Conservation (phyloP, 2,888 invertebrate genomes). For the Lacanobia oleracea region DNA sequence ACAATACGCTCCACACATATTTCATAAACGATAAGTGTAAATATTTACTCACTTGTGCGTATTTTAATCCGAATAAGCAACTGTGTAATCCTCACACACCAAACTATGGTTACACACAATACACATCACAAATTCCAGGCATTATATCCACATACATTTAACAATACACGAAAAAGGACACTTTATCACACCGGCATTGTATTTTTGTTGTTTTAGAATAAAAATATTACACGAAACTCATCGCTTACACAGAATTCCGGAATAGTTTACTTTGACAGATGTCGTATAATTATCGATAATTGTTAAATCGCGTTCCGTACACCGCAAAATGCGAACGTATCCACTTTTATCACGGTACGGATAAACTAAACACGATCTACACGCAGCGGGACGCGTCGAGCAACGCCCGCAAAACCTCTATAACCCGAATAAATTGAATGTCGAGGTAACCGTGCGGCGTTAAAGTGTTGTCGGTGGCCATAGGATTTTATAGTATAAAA, state of each 20-base stretch:
- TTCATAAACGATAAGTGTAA: slow-evolving; percentile 72
- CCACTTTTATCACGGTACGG: slow-evolving; percentile 80
- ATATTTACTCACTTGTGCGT: slow-evolving; percentile 88
- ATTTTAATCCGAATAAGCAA: slow-evolving; percentile 83
- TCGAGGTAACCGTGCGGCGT: slow-evolving; percentile 13
- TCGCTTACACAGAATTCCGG: slow-evolving; percentile 74
- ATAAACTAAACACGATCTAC: slow-evolving; percentile 77
- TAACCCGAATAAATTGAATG: slow-evolving; percentile 53
- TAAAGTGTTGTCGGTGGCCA: slow-evolving; percentile 11
- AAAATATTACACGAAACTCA: slow-evolving; percentile 75
- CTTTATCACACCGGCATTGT: slow-evolving; percentile 75
- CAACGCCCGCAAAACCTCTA: slow-evolving; percentile 72
- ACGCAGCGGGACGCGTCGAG: slow-evolving; percentile 68
- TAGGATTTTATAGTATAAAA: slow-evolving; percentile 55
- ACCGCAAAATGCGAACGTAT: slow-evolving; percentile 77
- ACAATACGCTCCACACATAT: slow-evolving; percentile 47
- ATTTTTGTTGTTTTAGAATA: slow-evolving; percentile 65
- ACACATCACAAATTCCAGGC: slow-evolving; percentile 85
- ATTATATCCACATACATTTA: slow-evolving; percentile 81
- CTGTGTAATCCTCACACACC: slow-evolving; percentile 80
- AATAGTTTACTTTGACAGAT: slow-evolving; percentile 82
- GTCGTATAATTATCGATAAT: slow-evolving; percentile 77
- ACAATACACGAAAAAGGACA: slow-evolving; percentile 74
- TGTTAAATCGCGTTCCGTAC: slow-evolving; percentile 77
- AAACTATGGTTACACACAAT: slow-evolving; percentile 79